Evolutionary conservation across 2,888 invertebrate genomes (phyloP).

Genomic region (Sinhomidia bicolor): DNA sequence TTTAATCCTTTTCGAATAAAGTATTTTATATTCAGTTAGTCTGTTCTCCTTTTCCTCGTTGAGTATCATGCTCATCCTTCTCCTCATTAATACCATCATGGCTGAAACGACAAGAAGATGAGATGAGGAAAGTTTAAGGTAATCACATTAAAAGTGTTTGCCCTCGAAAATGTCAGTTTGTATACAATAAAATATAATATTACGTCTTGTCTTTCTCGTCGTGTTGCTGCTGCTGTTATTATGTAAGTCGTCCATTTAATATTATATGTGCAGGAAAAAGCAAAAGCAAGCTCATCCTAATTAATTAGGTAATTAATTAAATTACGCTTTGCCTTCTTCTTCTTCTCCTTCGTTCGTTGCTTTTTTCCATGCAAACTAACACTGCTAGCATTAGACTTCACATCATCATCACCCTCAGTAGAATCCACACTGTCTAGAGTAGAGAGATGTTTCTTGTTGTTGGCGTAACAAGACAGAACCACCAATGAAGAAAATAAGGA

Average conservation of each 20-base stretch:
- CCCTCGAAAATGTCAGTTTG: constrained; percentile 40
- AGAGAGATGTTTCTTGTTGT: neutral
- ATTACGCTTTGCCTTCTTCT: constrained; percentile 61
- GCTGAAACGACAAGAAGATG: too few species aligned
- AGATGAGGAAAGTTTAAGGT: constrained; percentile 37
- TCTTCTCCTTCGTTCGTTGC: neutral
- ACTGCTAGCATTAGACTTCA: neutral
- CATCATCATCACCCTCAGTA: too few species aligned
- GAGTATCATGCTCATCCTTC: too few species aligned
- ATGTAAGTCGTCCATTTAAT: neutral
- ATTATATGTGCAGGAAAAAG: constrained; percentile 21
- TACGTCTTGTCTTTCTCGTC: neutral
- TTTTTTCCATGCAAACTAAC: constrained; percentile 4
- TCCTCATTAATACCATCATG: neutral
- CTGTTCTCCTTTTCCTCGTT: neutral
- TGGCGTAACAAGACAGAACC: constrained; percentile 47
- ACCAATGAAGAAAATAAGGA: constrained; percentile 41
- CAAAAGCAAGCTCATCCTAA: constrained; percentile 69
- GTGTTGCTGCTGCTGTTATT: neutral
- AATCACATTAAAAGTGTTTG: constrained; percentile 57
- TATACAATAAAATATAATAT: too few species aligned
- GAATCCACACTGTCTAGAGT: neutral
- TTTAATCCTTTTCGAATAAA: neutral
- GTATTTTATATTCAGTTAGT: neutral
- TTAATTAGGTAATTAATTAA: constrained; percentile 75